Percentiles rank a stretch among this genome's conserved stretches.
phyloP scores from a whole-genome alignment of 53 echinoderm and acorn worm species.

The Pentamera pediparva region DNA sequence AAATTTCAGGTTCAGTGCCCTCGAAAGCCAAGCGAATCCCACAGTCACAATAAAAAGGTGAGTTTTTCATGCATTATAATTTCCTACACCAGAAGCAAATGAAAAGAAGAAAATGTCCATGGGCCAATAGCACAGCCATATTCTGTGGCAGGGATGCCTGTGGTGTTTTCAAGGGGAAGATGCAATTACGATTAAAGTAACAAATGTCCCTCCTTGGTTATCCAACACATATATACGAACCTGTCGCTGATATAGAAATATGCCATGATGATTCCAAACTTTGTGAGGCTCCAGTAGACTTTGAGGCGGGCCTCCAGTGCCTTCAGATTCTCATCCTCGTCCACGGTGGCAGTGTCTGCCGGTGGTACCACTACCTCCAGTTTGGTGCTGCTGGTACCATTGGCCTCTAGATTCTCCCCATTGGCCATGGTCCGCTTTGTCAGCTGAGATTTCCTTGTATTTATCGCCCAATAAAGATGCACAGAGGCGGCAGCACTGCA shows the following conservation, averaged over 20 bases:
- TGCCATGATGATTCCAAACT: slow-evolving; percentile 76
- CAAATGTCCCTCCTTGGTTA: slow-evolving; percentile 70
- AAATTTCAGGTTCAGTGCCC: too few species aligned
- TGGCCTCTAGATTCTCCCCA: background rate
- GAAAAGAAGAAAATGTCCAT: too few species aligned
- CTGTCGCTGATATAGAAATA: slow-evolving; percentile 89
- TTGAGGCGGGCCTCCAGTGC: slow-evolving; percentile 36
- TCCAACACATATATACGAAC: slow-evolving; percentile 71
- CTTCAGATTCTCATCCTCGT: background rate
- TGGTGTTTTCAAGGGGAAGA: too few species aligned
- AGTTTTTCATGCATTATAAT: too few species aligned
- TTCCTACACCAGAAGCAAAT: too few species aligned
- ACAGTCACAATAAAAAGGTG: too few species aligned
- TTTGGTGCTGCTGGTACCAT: background rate
- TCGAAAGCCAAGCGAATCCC: too few species aligned
- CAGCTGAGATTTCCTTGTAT: background rate
- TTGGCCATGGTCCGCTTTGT: background rate
- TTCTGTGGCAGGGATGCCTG: too few species aligned
- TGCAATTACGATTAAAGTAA: too few species aligned
- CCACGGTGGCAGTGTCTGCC: background rate
- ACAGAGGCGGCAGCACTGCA: background rate
- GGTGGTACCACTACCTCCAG: slow-evolving; percentile 12
- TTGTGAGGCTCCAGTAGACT: slow-evolving; percentile 58
- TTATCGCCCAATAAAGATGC: background rate
- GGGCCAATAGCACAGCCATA: too few species aligned